Conservation (phyloP, 2,113 vertebrate genomes). For the Condylura cristata region DNA sequence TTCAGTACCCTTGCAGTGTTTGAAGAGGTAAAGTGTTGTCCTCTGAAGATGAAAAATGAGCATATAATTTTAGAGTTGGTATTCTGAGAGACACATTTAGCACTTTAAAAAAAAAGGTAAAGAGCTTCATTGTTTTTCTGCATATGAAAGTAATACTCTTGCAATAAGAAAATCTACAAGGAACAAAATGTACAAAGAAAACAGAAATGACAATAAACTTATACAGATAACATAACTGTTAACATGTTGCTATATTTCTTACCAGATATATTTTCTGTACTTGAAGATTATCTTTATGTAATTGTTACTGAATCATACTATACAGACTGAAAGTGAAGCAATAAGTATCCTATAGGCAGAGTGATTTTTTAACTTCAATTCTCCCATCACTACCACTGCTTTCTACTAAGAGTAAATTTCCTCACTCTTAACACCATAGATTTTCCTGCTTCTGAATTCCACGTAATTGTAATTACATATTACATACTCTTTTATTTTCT, state of each 20-base stretch:
- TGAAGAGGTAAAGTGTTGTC: background rate
- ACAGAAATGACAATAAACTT: background rate
- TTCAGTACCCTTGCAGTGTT: background rate
- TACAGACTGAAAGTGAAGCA: background rate
- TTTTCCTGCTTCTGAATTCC: slow-evolving; percentile 16
- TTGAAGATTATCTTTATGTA: background rate
- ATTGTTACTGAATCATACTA: background rate
- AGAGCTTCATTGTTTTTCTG: background rate
- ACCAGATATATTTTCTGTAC: background rate
- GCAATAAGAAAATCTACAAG: background rate
- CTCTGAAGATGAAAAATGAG: slow-evolving; percentile 20
- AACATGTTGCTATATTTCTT: background rate
- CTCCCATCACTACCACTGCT: background rate
- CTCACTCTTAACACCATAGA: background rate
- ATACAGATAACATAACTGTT: background rate
- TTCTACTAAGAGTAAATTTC: background rate
- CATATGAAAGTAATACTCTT: background rate
- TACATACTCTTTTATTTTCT: background rate
- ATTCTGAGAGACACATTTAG: slow-evolving; percentile 15
- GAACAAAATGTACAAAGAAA: background rate
- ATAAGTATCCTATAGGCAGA: background rate
- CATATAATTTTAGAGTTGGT: background rate
- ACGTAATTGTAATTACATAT: background rate
- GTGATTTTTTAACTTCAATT: background rate
- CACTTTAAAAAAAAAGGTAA: background rate